Evolutionary conservation across 2,797 vertebrate genomes (phyloP), one percentile per base, ranked within the genome.

Genomic region (Ambastaia sidthimunki): DNA sequence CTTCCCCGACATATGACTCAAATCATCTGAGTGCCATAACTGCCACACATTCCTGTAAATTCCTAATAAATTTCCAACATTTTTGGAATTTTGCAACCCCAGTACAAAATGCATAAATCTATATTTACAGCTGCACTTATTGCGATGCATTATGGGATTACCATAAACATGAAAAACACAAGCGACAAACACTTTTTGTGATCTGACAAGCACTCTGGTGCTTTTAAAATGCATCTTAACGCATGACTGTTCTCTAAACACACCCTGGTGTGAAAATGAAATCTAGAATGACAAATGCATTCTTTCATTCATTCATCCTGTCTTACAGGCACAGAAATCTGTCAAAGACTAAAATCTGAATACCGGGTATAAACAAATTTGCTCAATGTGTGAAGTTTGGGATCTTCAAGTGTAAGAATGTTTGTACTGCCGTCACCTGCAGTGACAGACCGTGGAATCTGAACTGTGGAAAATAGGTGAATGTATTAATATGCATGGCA

Each of bases 401-500:
- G 21, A 62, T 31, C 59, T 28, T 62, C 25, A 62, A 31, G 59
- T 16, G 59, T 16, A 25, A 62, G 59, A 16, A 31, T 31, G 25
- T 62, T 65, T 41, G 62, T 37, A 11, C 9, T 5, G 31, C 62
- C 18, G 18, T 65, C 31, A 65, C 60, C 60, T 63, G 31, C 19
- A 63, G 55, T 74, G 57, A 74, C 31, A 44, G 57, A 18, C 54
- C 15, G 59, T 34, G 37, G 18, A 41, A 55, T 28, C 11, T 21
- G 4, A 37, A 31, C n/a, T 25, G 16, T 74, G 25, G 28, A 63
- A 59, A 59, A 37, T 54, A 55, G 28, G 50, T 31, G 18, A 34
- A 54, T 34, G 18, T 37, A 19, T 55, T 71, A 55, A 37, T 71
- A 52, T 66, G 73, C 60, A 75, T 54, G 47, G 19, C 28, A 66